Base-by-base conservation (phyloP, 2,113 vertebrate species). In the Microtus ochrogaster region DNA sequence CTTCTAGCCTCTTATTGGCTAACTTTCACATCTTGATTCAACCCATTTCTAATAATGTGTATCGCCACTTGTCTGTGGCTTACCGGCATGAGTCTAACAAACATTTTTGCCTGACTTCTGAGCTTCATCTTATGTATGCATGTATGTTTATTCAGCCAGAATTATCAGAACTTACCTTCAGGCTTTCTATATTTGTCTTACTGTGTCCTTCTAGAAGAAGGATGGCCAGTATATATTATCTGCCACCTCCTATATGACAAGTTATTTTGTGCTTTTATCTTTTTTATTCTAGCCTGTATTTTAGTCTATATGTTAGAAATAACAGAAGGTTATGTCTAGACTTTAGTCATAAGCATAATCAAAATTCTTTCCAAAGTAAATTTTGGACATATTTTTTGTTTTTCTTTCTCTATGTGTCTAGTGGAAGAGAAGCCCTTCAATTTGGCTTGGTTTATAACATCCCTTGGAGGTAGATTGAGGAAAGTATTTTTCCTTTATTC, bases 371-470 rank as follows among this genome's bases (percentile, higher is more conserved):
- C 7, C 6, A 73, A 24, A 10, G n/a, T 82, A 79, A 83, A 21
- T 5, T 66, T 94, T 82, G 44, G 8, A 66, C 87, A 21, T 55
- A 90, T 81, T 95, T 61, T 94, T 87, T 55, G 77, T 24, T 78
- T 7, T 87, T 94, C 77, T 77, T 86, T 78, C 24, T 83, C 39
- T 87, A 52, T 19, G 19, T 70, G 61, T 91, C 9, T 49, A 65
- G 13, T 58, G 4, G 28, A 86, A 85, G 24, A 77, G 28, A 94
- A 92, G 4, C 22, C 72, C n/a, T 90, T 87, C 24, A 33, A n/a
- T 79, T 87, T 93, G n/a, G 28, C 22, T 70, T 65, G 7, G 7
- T 66, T 92, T 94, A 7, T 52, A 94, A 92, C n/a, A 91, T 92
- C 49, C 19, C 79, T 90, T 30, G 12, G 91, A 55, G 87, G 65